These are phyloP conservation scores for Sycobia sp. DNA, from an alignment of 1,140 invertebrate species.

Conservation along the genomic window DNA sequence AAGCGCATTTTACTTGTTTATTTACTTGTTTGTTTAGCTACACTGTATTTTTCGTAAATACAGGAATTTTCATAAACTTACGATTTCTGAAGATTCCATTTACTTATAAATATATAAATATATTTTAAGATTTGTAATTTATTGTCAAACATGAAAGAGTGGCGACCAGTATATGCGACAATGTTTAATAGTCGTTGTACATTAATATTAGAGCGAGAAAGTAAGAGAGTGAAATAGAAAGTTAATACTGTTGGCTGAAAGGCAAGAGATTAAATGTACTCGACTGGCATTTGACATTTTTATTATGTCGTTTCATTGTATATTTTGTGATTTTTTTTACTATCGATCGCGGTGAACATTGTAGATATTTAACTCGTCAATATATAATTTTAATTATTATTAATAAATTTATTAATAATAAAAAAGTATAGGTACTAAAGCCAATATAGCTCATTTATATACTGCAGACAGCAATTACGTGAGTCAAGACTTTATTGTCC, in stretches of 20 bases:
- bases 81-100: slow-evolving; percentile 16
- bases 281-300: slow-evolving; percentile 16
- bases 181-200: slow-evolving; percentile 9
- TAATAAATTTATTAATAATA: slow-evolving; percentile 43
- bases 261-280: not conserved
- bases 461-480: slow-evolving; percentile 24
- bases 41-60: slow-evolving; percentile 19
- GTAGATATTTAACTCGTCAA: slow-evolving; percentile 61
- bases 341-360: slow-evolving; percentile 43
- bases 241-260: slow-evolving; percentile 1
- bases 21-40: slow-evolving; percentile 27
- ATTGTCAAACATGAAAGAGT: slow-evolving; percentile 22
- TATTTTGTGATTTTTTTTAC: slow-evolving; percentile 63
- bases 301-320: slow-evolving; percentile 50
- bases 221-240: slow-evolving; percentile 24
- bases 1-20: slow-evolving; percentile 32
- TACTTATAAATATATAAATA: slow-evolving; percentile 24
- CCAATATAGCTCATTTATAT: slow-evolving; percentile 47
- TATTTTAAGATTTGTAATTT: slow-evolving; percentile 36
- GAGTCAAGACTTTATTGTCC: slow-evolving; percentile 31
- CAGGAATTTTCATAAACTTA: slow-evolving; percentile 2
- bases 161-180: slow-evolving; percentile 3
- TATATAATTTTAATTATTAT: slow-evolving; percentile 55
- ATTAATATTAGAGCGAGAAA: slow-evolving; percentile 20
- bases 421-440: slow-evolving; percentile 57